Percentiles rank a stretch among this genome's conserved stretches.
phyloP scores from a whole-genome alignment of 2,797 vertebrate genomes.

The Epinephelus malabaricus region DNA sequence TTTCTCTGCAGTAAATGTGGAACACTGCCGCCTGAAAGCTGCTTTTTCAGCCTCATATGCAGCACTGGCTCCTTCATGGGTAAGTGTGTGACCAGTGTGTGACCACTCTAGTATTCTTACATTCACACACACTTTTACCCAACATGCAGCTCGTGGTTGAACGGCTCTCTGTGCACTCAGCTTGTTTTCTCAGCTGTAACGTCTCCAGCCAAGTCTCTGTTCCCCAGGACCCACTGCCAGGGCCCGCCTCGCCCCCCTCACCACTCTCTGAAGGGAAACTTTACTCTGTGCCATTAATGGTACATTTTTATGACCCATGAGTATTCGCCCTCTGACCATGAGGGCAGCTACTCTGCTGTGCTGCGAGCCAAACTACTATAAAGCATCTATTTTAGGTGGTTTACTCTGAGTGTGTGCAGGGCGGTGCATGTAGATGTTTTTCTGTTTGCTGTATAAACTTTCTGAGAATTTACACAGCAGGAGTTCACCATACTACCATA shows the following conservation, averaged over 20 bases:
- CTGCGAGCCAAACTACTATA: conserved; percentile 22
- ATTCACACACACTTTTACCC: conserved; percentile 15
- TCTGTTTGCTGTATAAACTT: conserved; percentile 21
- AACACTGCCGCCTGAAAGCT: conserved; percentile 92
- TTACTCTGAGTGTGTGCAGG: not conserved
- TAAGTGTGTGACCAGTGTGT: conserved; percentile 63
- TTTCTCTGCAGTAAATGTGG: conserved; percentile 89
- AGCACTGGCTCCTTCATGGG: conserved; percentile 93
- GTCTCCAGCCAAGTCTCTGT: conserved; percentile 55
- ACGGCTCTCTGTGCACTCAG: conserved; percentile 22
- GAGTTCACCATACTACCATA: not conserved
- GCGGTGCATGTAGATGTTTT: not conserved
- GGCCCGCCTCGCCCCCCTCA: conserved; percentile 8
- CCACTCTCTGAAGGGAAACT: conserved; percentile 17
- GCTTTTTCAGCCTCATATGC: conserved; percentile 94
- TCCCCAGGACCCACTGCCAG: conserved; percentile 35
- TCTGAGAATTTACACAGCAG: not conserved
- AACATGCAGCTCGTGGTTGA: conserved; percentile 30
- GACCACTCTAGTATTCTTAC: too few relatives aligned
- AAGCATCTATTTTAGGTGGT: conserved; percentile 40
- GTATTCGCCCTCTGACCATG: conserved; percentile 17
- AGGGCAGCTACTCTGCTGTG: conserved; percentile 15
- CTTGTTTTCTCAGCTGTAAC: conserved; percentile 76
- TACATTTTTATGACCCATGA: conserved; percentile 42
- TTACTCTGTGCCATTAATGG: conserved; percentile 48